Base-by-base conservation (phyloP, 2,888 invertebrate genomes). In the Scotopteryx bipunctaria region DNA sequence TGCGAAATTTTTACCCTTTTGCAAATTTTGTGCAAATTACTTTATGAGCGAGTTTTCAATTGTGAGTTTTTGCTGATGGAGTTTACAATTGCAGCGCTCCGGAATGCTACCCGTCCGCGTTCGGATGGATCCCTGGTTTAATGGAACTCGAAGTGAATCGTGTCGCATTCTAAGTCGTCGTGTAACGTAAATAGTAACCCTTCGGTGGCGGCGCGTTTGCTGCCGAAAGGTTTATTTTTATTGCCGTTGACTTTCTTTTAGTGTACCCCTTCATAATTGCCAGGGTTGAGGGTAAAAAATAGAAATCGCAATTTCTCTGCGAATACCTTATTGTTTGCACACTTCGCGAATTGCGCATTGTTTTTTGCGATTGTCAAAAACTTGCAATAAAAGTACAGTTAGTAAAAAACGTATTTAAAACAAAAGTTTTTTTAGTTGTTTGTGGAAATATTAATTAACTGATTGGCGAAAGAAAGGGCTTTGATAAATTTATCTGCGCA, bases 1-100 rank as follows among this genome's bases (percentile, higher is more conserved):
- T 70, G 73, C 73, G 66, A 64, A 78, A 76, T 76, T 81, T 71
- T 83, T 63, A 88, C 86, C 89, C 87, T 82, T 87, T 88, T 87
- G 90, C 90, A 78, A 88, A 86, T 85, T 54, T 86, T 88, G 83
- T 76, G 86, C 86, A 89, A 89, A 90, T 89, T 86, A 84, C 82
- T 90, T 88, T 89, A 89, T 86, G 86, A 82, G 83, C 72, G 67
- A 61, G 67, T 70, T 63, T 70, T 81, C 80, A 75, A 73, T 71
- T 73, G 70, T 61, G 61, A 67, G 67, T 81, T 42, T 85, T 84
- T 81, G 66, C 58, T 57, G 59, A 64, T 61, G 66, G 71, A 72
- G 73, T 83, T 85, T 83, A 83, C 79, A 82, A 83, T 76, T 76
- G 76, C 71, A 74, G 55, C 62, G 72, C 66, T 64, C 69, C 68